A percentile compares a stretch with the other conserved stretches of the same genome.
Evolutionary conservation across 2,113 vertebrate species (phyloP).

Genomic region (Otis tarda): DNA sequence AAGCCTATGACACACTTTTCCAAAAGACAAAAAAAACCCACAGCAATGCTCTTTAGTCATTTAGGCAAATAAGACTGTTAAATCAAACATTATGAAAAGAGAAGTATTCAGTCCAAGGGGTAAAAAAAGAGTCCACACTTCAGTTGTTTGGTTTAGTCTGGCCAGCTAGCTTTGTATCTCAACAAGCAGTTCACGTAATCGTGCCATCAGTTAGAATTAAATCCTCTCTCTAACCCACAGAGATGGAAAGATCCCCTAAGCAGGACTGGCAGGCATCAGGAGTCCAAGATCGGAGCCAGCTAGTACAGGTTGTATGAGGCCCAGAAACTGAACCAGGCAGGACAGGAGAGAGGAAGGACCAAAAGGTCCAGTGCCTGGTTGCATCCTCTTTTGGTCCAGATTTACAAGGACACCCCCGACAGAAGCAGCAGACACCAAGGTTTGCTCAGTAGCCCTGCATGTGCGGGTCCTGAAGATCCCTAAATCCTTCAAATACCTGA

Average conservation of each 20-base stretch:
- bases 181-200: background rate
- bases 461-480: background rate
- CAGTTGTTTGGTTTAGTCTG: background rate
- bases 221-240: background rate
- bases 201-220: background rate
- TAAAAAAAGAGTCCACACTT: background rate
- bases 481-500: background rate
- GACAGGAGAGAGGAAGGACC: background rate
- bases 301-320: accelerated
- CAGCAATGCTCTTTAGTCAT: background rate
- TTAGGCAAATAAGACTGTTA: background rate
- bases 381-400: background rate
- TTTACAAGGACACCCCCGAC: background rate
- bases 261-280: background rate
- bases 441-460: background rate
- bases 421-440: background rate
- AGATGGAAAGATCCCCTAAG: background rate
- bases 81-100: conserved; percentile 6
- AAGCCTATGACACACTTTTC: background rate
- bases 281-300: background rate
- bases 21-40: background rate
- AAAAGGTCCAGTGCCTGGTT: background rate
- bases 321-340: accelerated
- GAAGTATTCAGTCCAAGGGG: background rate
- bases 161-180: background rate